Evolutionary conservation across 2,888 invertebrate genomes (phyloP).

Genomic region (Prenolepis imparis): DNA sequence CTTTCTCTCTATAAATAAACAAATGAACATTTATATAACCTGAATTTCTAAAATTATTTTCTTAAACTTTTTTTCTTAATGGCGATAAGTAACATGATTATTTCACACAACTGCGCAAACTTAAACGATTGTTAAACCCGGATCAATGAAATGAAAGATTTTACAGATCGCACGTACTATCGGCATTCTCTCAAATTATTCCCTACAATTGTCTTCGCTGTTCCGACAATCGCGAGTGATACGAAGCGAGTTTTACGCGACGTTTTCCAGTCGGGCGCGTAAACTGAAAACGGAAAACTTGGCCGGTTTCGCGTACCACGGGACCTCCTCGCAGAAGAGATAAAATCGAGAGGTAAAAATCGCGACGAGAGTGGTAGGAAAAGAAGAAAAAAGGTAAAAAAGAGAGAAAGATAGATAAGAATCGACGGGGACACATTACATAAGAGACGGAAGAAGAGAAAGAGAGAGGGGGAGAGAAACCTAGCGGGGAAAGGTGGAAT

Average conservation of each 20-base stretch:
- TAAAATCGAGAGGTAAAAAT: conserved; percentile 3
- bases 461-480: conserved; percentile 30
- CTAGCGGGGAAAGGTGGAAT: neutral
- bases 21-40: neutral
- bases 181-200: neutral
- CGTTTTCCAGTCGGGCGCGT: conserved; percentile 37
- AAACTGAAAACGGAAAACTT: conserved; percentile 32
- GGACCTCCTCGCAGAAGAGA: conserved; percentile 18
- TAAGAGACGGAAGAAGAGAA: conserved; percentile 6
- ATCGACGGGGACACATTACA: neutral
- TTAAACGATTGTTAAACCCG: conserved; percentile 12
- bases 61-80: neutral
- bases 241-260: conserved; percentile 17
- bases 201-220: neutral
- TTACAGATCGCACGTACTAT: conserved; percentile 26
- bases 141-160: conserved; percentile 11
- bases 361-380: conserved; percentile 14
- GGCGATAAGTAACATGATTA: neutral
- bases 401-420: neutral
- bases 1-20: neutral
- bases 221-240: neutral
- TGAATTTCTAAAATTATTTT: neutral
- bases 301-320: conserved; percentile 47
- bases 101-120: neutral
- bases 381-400: conserved; percentile 17